Base-by-base conservation (phyloP, 2,113 vertebrate species). In the Sciurus niger region DNA sequence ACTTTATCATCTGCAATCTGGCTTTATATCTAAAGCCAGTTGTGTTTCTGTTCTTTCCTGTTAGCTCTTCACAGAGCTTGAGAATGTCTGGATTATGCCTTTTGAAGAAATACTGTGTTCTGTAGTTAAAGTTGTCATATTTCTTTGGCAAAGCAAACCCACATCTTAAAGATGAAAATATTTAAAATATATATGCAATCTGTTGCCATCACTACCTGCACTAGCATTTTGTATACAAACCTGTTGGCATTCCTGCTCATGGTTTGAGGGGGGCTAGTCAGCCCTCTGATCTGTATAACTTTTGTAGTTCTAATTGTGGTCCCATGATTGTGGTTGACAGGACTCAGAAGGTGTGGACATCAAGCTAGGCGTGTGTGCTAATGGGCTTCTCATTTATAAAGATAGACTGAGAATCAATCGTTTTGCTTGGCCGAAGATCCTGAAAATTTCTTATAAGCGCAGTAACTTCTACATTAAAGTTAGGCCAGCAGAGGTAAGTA, bases 391-490 rank as follows among this genome's bases (percentile, higher is more conserved):
- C 96, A 99, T 99, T 98, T 99, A 99, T 98, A 99, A 99, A 98
- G 99, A 99, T 91, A 99, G 99, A 97, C 99, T 99, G 68, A 98
- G 99, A 98, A 99, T 99, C 98, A 99, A 99, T 97, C 99, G 99
- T 74, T 99, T 99, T 4, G 99, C 99, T 93, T 99, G 99, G 99
- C 99, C 99, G 73, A 99, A 99, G 98, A 99, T 99, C 97, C 99
- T 99, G 95, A 99, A 99, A 98, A 99, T 99, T 97, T 99, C 99
- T 65, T 99, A 99, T 98, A 99, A 99, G 98, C 98, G 99, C 98
- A 99, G 99, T 98, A 99, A 99, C 98, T 99, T 99, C 98, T 99
- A 99, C 98, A 99, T 99, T 96, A 99, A 99, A 99, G 99, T 99
- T 97, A 99, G 99, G 89, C 99, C 99, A 32, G 99, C 99, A 97